Evolutionary conservation across 2,797 vertebrate species (phyloP).

Genomic region (Eurystomus glaucurus): DNA sequence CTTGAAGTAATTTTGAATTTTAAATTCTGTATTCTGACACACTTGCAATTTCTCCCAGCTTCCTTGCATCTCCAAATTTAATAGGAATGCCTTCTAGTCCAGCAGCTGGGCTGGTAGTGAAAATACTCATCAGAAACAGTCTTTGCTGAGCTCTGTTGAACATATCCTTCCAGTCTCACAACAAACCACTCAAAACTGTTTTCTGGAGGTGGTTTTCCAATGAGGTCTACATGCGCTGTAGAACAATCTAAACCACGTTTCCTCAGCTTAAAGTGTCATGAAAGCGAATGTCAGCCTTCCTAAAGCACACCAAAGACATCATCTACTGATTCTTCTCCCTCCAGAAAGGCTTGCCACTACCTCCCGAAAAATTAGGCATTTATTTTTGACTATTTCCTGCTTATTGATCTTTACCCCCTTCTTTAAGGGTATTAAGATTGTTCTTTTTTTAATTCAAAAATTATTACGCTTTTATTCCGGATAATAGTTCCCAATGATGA

Average conservation of each 20-base stretch:
- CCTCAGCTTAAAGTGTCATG: not conserved
- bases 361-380: not conserved
- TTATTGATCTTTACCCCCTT: not conserved
- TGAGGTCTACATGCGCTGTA: fast-evolving
- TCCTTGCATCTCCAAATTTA: not conserved
- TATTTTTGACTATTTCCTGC: not conserved
- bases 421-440: not conserved
- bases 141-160: not conserved
- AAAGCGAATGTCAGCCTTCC: not conserved
- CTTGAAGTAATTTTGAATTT: not conserved
- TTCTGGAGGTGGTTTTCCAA: not conserved
- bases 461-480: not conserved
- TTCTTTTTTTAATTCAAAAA: not conserved
- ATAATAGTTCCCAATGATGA: fast-evolving
- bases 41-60: not conserved
- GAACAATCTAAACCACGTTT: not conserved
- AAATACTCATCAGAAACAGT: not conserved
- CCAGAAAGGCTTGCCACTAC: not conserved
- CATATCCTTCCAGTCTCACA: not conserved
- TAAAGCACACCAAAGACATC: not conserved
- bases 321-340: not conserved
- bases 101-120: not conserved
- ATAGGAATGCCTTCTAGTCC: not conserved
- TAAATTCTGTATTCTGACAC: not conserved
- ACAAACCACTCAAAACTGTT: fast-evolving